Evolutionary conservation across 2,113 vertebrate species (phyloP), one percentile per base, ranked within the genome.

Genomic region (Empidonax alnorum): DNA sequence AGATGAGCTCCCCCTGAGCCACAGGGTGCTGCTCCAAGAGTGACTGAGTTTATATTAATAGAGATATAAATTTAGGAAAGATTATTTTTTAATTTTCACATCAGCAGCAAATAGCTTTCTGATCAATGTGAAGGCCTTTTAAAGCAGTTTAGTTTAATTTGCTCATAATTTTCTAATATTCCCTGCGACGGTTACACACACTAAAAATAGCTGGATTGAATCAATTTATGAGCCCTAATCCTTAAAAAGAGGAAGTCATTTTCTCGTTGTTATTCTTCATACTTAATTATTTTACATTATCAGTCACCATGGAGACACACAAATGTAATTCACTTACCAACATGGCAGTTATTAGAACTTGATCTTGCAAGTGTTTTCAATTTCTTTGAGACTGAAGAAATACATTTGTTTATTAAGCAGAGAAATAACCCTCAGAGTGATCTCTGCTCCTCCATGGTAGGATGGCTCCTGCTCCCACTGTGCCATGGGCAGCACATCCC

Each of bases 261-360:
- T 97, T 97, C 96, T 97, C 94, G 88, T 98, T 94, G 87, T 98
- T 98, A 94, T 97, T 97, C 91, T 97, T 98, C 75, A 67, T 94
- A 89, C 78, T 94, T 97, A 97, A 98, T 98, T 98, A 98, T 97
- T 98, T 98, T 97, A 96, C 97, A 97, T 97, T 94, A 97, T 77
- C 89, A 46, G 91, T 98, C 94, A 72, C 98, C 95, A 98, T 97
- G 95, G 98, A 90, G 97, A 98, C 98, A 72, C 90, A 89, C 81
- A 79, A 62, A 94, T 89, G 95, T 93, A 95, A 97, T 98, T 96
- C 94, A 68, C 82, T 96, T 95, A 93, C 77, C 19, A 50, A 92
- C 84, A 92, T 90, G 91, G 79, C 86, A 97, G 61, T 94, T 94
- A 84, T 84, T 94, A 91, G 90, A 96, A 89, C 90, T 96, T 30